A percentile compares a stretch with the other conserved stretches of the same genome.
Conservation (phyloP, 2,888 invertebrate genomes). For the Perizoma flavofasciatum region DNA sequence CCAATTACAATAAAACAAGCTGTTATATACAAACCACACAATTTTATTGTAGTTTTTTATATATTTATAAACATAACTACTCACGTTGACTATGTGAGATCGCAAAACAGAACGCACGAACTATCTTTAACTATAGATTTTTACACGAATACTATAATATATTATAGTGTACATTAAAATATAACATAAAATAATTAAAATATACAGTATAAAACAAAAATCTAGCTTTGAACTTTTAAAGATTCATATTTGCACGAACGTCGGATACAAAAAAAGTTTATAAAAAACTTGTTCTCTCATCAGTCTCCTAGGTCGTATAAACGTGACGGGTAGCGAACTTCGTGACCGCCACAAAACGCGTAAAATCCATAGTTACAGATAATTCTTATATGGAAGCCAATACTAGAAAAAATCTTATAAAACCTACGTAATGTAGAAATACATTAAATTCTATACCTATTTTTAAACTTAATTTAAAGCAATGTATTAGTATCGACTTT, state of each 20-base stretch:
- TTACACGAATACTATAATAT: conserved; percentile 6
- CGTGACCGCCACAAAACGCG: no score
- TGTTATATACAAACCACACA: conserved; percentile 61
- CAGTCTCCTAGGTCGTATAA: neutral
- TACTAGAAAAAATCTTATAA: conserved; percentile 21
- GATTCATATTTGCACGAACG: no score
- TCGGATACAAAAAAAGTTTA: no score
- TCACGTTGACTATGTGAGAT: conserved; percentile 56
- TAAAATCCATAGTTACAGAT: conserved; percentile 4
- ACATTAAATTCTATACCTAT: conserved; percentile 23
- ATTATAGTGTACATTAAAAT: neutral
- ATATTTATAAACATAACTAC: conserved; percentile 46
- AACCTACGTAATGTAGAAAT: conserved; percentile 20
- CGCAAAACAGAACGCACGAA: conserved; percentile 43
- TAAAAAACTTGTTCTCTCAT: no score
- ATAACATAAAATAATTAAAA: no score
- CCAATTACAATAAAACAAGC: conserved; percentile 42
- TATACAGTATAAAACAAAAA: no score
- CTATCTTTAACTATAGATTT: conserved; percentile 3
- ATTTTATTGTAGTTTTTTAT: conserved; percentile 64
- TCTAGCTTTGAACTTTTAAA: no score
- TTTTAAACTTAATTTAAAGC: conserved; percentile 19
- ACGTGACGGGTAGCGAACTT: neutral
- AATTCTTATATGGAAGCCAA: conserved; percentile 12
- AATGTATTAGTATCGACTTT: conserved; percentile 8